Evolutionary conservation across 2,113 vertebrate genomes (phyloP).

Genomic region (Mustelus asterias): DNA sequence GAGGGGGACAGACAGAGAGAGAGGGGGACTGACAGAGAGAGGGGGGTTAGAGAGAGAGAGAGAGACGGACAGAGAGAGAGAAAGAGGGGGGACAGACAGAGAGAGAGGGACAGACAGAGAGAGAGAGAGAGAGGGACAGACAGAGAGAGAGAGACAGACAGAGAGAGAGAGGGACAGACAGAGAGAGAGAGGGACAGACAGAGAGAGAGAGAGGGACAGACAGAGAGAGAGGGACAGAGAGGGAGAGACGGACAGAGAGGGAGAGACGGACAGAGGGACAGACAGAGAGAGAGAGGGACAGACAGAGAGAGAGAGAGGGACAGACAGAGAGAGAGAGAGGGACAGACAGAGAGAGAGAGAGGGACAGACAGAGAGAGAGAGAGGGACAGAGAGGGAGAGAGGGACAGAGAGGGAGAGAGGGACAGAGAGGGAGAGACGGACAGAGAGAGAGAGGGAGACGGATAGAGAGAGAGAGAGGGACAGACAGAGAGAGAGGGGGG

Average conservation of each 20-base stretch:
- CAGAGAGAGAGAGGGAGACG: too few relatives aligned
- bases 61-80: too few relatives aligned
- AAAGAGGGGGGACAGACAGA: not conserved
- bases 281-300: not conserved
- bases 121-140: not conserved
- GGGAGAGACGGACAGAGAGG: too few relatives aligned
- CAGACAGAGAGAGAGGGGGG: too few relatives aligned
- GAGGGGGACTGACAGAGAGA: too few relatives aligned
- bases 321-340: too few relatives aligned
- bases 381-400: too few relatives aligned
- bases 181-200: not conserved
- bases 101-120: constrained; percentile 38
- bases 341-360: not conserved
- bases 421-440: too few relatives aligned
- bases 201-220: not conserved
- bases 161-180: not conserved
- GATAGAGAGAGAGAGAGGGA: too few relatives aligned
- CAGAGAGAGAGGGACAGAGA: not conserved
- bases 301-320: too few relatives aligned
- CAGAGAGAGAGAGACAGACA: not conserved
- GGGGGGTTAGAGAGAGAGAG: too few relatives aligned
- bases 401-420: too few relatives aligned
- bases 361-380: not conserved
- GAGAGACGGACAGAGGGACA: not conserved
- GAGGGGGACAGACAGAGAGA: not conserved